A percentile compares a stretch with the other conserved stretches of the same genome.
Evolutionary conservation across 2,888 invertebrate species (phyloP).

Genomic region (Nebria salina): DNA sequence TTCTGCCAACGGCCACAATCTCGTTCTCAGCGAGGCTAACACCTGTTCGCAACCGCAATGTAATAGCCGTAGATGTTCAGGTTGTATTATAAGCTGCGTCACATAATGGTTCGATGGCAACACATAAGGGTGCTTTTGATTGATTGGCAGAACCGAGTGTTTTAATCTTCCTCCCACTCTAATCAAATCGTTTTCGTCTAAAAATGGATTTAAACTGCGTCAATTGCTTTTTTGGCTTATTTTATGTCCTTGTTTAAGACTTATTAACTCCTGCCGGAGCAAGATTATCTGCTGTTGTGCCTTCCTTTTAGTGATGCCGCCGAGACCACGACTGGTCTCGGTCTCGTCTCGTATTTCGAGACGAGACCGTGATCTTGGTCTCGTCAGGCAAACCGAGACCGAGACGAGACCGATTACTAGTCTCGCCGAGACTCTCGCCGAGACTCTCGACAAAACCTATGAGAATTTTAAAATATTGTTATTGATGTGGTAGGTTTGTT

Average conservation of each 20-base stretch:
- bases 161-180: conserved; percentile 35
- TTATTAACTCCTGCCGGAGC: background rate
- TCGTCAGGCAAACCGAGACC: too few relatives aligned
- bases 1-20: conserved; percentile 53
- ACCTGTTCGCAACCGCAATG: conserved; percentile 46
- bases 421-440: too few relatives aligned
- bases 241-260: conserved; percentile 6
- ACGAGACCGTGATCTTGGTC: too few relatives aligned
- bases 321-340: too few relatives aligned
- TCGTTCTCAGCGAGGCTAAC: conserved; percentile 46
- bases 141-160: background rate
- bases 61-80: conserved; percentile 3
- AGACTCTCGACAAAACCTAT: too few relatives aligned
- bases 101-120: conserved; percentile 29
- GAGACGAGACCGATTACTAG: too few relatives aligned
- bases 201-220: conserved; percentile 22
- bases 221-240: conserved; percentile 22
- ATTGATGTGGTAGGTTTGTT: too few relatives aligned
- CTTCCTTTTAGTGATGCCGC: too few relatives aligned
- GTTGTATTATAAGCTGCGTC: conserved; percentile 30
- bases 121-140: conserved; percentile 31
- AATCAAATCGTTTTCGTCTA: conserved; percentile 18
- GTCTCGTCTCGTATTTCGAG: too few relatives aligned
- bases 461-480: too few relatives aligned
- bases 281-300: too few relatives aligned